Conservation (phyloP, 2,888 invertebrate genomes). For the Phasia obesa region DNA sequence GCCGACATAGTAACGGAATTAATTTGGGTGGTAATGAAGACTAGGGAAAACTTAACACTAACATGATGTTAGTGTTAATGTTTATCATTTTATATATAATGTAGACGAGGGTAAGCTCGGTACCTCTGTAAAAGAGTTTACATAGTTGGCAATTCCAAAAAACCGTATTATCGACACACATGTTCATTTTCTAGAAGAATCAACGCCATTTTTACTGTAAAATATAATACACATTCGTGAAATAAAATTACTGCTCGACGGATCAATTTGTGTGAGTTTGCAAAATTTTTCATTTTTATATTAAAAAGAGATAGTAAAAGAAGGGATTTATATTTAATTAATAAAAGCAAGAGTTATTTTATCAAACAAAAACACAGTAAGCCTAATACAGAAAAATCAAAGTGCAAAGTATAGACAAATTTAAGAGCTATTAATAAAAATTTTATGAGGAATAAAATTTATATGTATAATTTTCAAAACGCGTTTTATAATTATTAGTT, state of each 20-base stretch:
- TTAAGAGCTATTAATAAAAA: too few species aligned
- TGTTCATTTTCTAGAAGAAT: constrained; percentile 66
- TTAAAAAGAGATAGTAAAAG: background rate
- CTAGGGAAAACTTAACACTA: too few species aligned
- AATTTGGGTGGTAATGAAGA: too few species aligned
- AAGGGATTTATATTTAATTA: background rate
- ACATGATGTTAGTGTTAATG: too few species aligned
- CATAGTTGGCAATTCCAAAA: background rate
- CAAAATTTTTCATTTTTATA: constrained; percentile 50
- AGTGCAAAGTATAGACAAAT: constrained; percentile 47
- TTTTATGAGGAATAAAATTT: too few species aligned
- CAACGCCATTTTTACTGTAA: constrained; percentile 58
- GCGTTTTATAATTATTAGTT: too few species aligned
- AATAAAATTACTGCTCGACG: constrained; percentile 71
- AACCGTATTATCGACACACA: constrained; percentile 49
- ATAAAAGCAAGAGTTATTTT: constrained; percentile 27
- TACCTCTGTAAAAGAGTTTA: too few species aligned
- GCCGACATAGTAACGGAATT: too few species aligned
- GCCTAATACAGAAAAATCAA: constrained; percentile 12
- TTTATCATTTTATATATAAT: too few species aligned
- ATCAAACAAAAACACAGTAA: background rate
- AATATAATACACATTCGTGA: constrained; percentile 69
- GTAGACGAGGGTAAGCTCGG: too few species aligned
- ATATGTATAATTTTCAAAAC: too few species aligned
- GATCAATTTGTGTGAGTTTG: constrained; percentile 73